A percentile compares a stretch with the other conserved stretches of the same genome.
Conservation (phyloP, 2,888 invertebrate genomes). For the Ceriagrion tenellum region DNA sequence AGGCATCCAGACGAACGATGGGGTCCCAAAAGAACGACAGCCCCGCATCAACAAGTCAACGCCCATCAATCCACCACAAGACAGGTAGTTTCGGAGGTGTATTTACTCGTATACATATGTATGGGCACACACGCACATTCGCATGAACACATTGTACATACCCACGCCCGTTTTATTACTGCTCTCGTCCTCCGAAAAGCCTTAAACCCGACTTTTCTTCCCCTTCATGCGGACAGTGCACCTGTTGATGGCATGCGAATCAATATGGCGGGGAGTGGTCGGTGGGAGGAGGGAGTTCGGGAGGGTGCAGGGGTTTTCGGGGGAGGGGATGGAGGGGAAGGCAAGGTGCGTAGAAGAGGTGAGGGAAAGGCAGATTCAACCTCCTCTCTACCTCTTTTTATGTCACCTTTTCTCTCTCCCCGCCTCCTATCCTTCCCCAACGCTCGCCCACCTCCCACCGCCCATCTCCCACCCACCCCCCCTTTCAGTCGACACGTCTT, state of each 20-base stretch:
- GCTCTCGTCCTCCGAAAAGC: neutral
- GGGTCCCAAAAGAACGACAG: neutral
- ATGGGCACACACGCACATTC: neutral
- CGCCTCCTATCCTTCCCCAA: too few species aligned
- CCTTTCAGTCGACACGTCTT: neutral
- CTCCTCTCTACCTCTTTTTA: neutral
- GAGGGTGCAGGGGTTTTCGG: neutral
- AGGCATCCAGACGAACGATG: neutral
- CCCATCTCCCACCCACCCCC: neutral
- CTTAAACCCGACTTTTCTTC: neutral
- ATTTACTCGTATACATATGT: too few species aligned
- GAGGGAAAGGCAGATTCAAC: neutral
- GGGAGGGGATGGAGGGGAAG: neutral
- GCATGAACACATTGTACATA: neutral
- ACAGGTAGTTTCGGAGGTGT: neutral
- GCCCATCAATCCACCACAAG: neutral
- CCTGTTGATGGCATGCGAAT: slow-evolving; percentile 62
- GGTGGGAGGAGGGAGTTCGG: neutral
- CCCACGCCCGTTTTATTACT: neutral
- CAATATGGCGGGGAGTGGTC: slow-evolving; percentile 10
- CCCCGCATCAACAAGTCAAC: neutral
- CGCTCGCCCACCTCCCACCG: too few species aligned
- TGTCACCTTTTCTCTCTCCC: too few species aligned
- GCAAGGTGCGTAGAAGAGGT: neutral
- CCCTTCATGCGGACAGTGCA: neutral